Evolutionary conservation across 2,797 vertebrate species (phyloP), one percentile per base, ranked within the genome.

Genomic region (Xenopus petersii): DNA sequence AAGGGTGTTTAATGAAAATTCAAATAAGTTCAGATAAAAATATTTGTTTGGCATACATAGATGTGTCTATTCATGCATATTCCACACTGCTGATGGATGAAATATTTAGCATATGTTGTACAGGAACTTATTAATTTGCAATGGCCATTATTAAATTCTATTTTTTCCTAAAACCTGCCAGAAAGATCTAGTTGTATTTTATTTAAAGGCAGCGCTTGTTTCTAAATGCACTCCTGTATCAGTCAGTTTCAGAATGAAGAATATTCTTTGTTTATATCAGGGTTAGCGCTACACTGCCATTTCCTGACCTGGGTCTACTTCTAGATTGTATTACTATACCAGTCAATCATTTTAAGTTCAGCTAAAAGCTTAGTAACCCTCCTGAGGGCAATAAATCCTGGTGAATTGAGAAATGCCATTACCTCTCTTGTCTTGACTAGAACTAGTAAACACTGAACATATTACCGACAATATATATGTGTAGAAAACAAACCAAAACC

Each of bases 261-360:
- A 15, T 0, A 17, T 55, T 55, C 16, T 17, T 56, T 5, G 54
- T 56, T 16, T 16, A 56, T 56, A 17, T 56, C 13, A 56, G 21
- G 58, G 17, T 24, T 12, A 26, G 58, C 0, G 17, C 58, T 11
- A 9, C 24, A 21, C 21, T 60, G 24, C 21, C 58, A 26, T 60
- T 26, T 3, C 24, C 58, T 60, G 58, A 26, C 24, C 58, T 60
- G 58, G 12, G 24, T 60, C 58, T 24, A 12, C 21, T 56, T 17
- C 55, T 21, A 56, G 16, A 17, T 26, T 60, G 21, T 26, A 60
- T 60, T 60, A 60, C 10, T 60, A 60, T 60, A 26, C 58, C 58
- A 56, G 55, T 56, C 55, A 60, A 60, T 60, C 58, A 60, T 24
- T 60, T 60, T 13, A 17, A 60, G 58, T 60, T 60, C 17, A 60